Evolutionary conservation across 2,113 vertebrate species (phyloP), one percentile per base, ranked within the genome.

Genomic region (Ifrita kowaldi): DNA sequence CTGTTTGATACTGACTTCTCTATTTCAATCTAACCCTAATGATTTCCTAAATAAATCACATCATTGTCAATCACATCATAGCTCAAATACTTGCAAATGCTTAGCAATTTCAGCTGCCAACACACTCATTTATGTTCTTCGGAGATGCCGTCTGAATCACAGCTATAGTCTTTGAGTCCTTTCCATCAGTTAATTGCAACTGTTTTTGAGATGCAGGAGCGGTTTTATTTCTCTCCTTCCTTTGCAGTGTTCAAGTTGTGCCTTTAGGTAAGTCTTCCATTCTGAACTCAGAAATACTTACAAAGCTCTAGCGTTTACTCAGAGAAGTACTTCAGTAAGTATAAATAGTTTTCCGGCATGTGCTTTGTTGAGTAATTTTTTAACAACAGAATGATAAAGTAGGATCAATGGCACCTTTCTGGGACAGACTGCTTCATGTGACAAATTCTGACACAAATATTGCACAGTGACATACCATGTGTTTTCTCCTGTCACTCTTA

Each of bases 121-220:
- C 95, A 93, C 70, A 76, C 73, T 93, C 80, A 91, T 96, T 95
- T 93, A 60, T 84, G 77, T 81, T 96, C 73, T 57, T 93, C 7
- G 7, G 64, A 78, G 92, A 83, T 87, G 93, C 85, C 95, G 89
- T 93, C 75, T 96, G 95, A 93, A 94, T 92, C 90, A 81, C 56
- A 93, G 93, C 76, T 93, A 92, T 53, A 67, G 49, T 68, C 53
- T 86, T 88, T 63, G 94, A 89, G 73, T 87, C 86, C 47, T 79
- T 95, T 96, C 92, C 92, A 90, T 94, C 88, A 88, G 69, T 90
- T 96, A 96, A 94, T 94, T 96, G 83, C 83, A 95, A 93, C 41
- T 84, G 52, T 5, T 92, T 90, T 76, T 84, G 70, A 96, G 90
- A 94, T 63, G 49, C 49, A 49, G 80, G 49, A 92, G 15, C 32